Base-by-base conservation (phyloP, 2,797 vertebrate species). In the Molothrus ater region DNA sequence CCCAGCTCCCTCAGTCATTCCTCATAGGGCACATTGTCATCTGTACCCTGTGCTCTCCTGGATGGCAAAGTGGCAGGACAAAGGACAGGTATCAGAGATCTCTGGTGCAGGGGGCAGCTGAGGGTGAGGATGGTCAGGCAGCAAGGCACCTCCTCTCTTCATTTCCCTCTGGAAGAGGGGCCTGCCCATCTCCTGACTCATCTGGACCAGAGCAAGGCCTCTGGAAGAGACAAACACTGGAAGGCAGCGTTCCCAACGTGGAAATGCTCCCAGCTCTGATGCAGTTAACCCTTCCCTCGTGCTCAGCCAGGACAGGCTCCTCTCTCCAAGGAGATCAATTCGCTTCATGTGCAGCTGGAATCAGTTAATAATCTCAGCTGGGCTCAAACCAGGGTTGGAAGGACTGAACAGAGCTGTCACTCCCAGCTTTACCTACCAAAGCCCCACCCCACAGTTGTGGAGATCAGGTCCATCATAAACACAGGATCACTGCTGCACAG, bases 381-480 rank as follows among this genome's bases (percentile, higher is more conserved):
- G 22, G 28, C 19, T 65, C 51, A 20, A 51, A 59, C 43, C 2
- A 48, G 6, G 9, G 11, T 6, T 74, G 36, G 65, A 66, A 45
- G 36, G 19, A 50, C 57, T 36, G 73, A 53, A 32, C 16, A 38
- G 18, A 15, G 5, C 29, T 59, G 24, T 76, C 48, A 22, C 26
- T 29, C 29, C 10, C 38, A 54, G 29, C 3, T 63, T 80, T 26
- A 34, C n/a, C 17, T 42, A n/a, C 12, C 7, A 1, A 71, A 34
- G 0, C 10, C 32, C 14, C 28, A 2, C 12, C 20, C 13, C 18
- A 26, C 0, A 0, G 2, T 13, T 32, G 25, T 34, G 60, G 56
- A 43, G 47, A 17, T 66, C 1, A 0, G 8, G n/a, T 51, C 8
- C 0, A 0, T 24, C 4, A 0, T 3, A 73, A 92, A 48, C 2